Evolutionary conservation across 2,888 invertebrate genomes (phyloP), one percentile per base, ranked within the genome.

Genomic region (Diplolepis rosae): DNA sequence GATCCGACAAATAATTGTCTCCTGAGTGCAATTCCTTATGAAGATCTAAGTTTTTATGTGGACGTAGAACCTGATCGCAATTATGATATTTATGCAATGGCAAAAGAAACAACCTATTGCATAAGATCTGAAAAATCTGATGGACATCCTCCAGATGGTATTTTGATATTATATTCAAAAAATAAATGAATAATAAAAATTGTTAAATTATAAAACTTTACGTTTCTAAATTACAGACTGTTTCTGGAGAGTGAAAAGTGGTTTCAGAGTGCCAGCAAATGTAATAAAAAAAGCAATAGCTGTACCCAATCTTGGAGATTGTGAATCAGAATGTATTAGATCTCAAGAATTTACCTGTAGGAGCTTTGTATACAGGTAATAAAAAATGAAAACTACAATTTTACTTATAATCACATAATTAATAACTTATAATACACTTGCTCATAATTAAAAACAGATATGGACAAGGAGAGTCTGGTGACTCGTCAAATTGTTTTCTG

Each of bases 241-340:
- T 83, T 96, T 96, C 87, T 94, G 94, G 92, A 92, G 95, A 77
- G 94, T 95, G 0, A 91, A 95, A 9, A 95, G 94, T 65, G 94
- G 94, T 0, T 92, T 93, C 1, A 91, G 93, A 1, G 91, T 96
- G 69, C 91, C 92, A 13, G 91, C 92, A 2, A 88, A 91, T 0
- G 92, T 93, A 0, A 92, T 92, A 0, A 90, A 92, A n/a, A 93
- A 93, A 13, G 92, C 94, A 0, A 85, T 94, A 0, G 92, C 91
- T 0, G 94, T 93, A 0, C 71, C 82, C 0, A 92, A 93, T 5
- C 91, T 95, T 2, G 94, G 95, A 0, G 94, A 95, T 22, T 96
- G 96, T 80, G 95, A 96, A 84, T 91, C 94, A 7, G 94, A 95
- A 79, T 96, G 96, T 80, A 92, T 95, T 4, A 90, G 92, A n/a